These are phyloP conservation scores for Silurus lanzhouensis DNA, from an alignment of 2,797 vertebrate genomes.

Conservation along the genomic window DNA sequence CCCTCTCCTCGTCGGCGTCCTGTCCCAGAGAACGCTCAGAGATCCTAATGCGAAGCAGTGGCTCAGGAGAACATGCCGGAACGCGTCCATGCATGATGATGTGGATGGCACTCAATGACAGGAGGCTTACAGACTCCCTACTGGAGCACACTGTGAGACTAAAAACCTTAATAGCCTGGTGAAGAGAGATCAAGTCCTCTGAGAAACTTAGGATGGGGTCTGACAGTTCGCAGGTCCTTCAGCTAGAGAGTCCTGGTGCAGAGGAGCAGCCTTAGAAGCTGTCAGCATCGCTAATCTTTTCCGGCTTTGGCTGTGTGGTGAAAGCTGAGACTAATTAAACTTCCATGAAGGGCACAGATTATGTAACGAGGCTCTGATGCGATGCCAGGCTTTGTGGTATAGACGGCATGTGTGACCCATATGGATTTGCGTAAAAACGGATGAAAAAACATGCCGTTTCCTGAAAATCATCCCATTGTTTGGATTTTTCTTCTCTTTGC, in stretches of 20 bases:
- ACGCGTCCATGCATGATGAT: conserved; percentile 17
- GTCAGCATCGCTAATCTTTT: conserved; percentile 21
- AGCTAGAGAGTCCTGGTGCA: neutral
- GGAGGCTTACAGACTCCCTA: conserved; percentile 32
- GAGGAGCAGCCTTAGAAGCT: conserved; percentile 20
- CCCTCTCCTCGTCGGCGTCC: conserved; percentile 9
- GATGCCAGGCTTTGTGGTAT: neutral
- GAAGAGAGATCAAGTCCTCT: conserved; percentile 1
- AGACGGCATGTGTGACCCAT: neutral
- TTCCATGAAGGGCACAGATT: neutral
- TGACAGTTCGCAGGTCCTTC: conserved; percentile 4
- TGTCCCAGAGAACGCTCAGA: neutral
- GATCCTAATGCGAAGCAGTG: neutral
- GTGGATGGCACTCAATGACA: neutral
- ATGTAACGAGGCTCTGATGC: neutral
- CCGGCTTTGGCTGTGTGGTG: conserved; percentile 4
- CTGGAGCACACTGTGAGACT: neutral
- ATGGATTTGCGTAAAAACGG: neutral
- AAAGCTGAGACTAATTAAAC: conserved; percentile 8
- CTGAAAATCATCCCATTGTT: neutral
- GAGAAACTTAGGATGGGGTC: conserved; percentile 22
- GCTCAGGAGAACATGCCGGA: conserved; percentile 52
- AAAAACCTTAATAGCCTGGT: conserved; percentile 39
- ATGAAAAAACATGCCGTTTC: neutral
- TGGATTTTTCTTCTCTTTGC: neutral